These are phyloP conservation scores for Epinephelus awoara DNA, from an alignment of 2,797 vertebrate species.

Conservation along the genomic window DNA sequence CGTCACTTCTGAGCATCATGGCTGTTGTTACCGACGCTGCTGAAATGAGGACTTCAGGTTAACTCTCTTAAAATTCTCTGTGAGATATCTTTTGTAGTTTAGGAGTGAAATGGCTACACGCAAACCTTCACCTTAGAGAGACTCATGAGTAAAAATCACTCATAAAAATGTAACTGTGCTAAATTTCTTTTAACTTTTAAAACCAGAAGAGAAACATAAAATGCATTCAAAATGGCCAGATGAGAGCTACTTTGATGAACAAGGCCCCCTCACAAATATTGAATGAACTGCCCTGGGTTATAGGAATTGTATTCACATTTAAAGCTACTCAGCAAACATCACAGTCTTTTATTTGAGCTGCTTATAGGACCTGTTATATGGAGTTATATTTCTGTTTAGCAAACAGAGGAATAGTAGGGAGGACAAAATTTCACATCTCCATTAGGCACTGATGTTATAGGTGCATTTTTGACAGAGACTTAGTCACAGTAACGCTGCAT, in stretches of 20 bases:
- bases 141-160: too few species aligned
- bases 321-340: constrained; percentile 76
- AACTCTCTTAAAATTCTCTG: neutral
- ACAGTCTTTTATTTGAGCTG: constrained; percentile 60
- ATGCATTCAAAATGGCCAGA: constrained; percentile 54
- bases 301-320: constrained; percentile 71
- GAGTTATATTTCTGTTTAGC: constrained; percentile 51
- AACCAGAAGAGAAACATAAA: constrained; percentile 38
- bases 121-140: constrained; percentile 28
- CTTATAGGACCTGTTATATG: constrained; percentile 50
- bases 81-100: constrained; percentile 16
- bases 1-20: neutral
- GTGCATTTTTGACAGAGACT: constrained; percentile 38
- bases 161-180: constrained; percentile 1
- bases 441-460: constrained; percentile 44
- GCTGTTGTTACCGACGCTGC: neutral
- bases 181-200: constrained; percentile 41
- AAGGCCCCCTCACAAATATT: constrained; percentile 63
- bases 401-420: constrained; percentile 41
- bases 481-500: constrained; percentile 48
- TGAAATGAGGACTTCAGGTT: constrained; percentile 7
- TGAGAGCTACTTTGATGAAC: constrained; percentile 59
- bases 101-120: neutral
- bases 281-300: constrained; percentile 71
- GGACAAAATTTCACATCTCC: constrained; percentile 45